Evolutionary conservation across 2,888 invertebrate genomes (phyloP).

Genomic region (Scaptomyza cyrtandrae): DNA sequence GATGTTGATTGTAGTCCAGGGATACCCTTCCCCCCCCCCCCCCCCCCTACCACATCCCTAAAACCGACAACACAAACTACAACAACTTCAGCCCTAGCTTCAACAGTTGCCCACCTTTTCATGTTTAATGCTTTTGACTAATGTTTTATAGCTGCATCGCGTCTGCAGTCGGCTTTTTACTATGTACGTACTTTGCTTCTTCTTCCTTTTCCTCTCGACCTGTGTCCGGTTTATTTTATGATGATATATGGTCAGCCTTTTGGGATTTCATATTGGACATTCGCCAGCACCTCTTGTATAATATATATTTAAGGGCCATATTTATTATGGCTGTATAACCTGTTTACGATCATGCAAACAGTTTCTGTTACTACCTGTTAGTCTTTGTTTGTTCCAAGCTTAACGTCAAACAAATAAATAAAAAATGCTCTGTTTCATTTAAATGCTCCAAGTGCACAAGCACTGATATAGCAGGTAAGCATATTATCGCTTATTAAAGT

Average conservation of each 20-base stretch:
- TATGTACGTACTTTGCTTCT: neutral
- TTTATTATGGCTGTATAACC: conserved; percentile 53
- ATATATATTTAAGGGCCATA: conserved; percentile 54
- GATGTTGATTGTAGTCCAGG: conserved; percentile 74
- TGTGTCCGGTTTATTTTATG: conserved; percentile 59
- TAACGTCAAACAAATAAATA: neutral
- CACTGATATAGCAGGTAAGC: too few species aligned
- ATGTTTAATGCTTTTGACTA: conserved; percentile 67
- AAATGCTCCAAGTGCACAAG: neutral
- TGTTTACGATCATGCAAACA: conserved; percentile 33
- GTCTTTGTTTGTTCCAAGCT: neutral
- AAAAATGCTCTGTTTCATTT: neutral
- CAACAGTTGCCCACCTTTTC: conserved; percentile 34
- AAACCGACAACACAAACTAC: neutral
- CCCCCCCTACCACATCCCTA: neutral
- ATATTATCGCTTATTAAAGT: too few species aligned
- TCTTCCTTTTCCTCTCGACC: conserved; percentile 21
- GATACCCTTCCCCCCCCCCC: conserved; percentile 15
- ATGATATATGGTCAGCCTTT: conserved; percentile 66
- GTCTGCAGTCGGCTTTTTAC: conserved; percentile 15
- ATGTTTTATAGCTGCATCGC: conserved; percentile 55
- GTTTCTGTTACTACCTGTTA: neutral
- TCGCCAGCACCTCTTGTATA: conserved; percentile 36
- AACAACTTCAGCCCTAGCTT: neutral
- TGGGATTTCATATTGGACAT: conserved; percentile 38